Percentiles rank a stretch among this genome's conserved stretches.
These are phyloP conservation scores for Invenusta paracnida DNA, from an alignment of 2,888 invertebrate genomes.

Conservation along the genomic window DNA sequence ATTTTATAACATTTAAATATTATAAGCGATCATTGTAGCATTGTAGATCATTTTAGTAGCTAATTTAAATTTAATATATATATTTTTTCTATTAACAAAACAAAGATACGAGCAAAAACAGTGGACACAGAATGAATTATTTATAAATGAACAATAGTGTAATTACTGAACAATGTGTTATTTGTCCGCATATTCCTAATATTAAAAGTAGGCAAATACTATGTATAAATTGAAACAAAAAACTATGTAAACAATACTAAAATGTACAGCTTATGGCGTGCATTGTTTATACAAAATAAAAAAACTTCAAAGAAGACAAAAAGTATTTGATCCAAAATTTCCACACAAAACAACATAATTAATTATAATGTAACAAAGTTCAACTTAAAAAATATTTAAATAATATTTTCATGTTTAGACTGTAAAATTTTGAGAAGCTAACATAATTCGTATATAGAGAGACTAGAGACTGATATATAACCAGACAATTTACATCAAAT, in stretches of 20 bases:
- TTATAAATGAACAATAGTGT: neutral
- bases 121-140: neutral
- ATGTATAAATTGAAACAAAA: neutral
- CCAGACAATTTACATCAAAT: neutral
- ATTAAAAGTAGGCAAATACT: neutral
- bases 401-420: neutral
- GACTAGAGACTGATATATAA: too few species aligned
- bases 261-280: neutral
- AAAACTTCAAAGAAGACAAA: neutral
- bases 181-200: neutral
- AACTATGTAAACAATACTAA: neutral
- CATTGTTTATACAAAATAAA: neutral
- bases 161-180: neutral
- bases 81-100: neutral
- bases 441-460: neutral
- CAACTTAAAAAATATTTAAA: neutral
- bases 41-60: neutral
- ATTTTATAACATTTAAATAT: neutral
- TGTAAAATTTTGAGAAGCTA: neutral
- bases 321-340: neutral
- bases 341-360: neutral
- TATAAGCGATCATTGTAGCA: neutral
- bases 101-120: neutral
- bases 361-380: neutral
- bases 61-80: neutral